These are phyloP conservation scores for Paradisaea rubra DNA, from an alignment of 2,113 vertebrate genomes.

Conservation along the genomic window DNA sequence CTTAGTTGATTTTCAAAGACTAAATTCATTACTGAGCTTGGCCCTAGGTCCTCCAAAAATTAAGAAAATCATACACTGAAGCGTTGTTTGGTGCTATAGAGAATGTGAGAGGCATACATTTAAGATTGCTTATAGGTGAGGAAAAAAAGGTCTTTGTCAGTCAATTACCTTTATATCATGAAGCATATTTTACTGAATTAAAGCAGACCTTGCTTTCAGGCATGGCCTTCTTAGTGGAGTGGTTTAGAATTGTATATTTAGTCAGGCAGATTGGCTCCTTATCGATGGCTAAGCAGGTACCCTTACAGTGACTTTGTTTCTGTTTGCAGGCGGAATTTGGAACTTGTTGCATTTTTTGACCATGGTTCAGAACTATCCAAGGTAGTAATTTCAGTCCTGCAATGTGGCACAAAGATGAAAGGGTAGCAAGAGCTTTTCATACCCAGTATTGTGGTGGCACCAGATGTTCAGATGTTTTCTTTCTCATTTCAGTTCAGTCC, in stretches of 20 bases:
- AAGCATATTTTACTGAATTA: background rate
- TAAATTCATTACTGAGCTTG: background rate
- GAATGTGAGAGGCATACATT: background rate
- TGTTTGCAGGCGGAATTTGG: background rate
- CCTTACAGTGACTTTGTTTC: background rate
- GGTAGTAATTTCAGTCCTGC: background rate
- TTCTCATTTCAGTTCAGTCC: background rate
- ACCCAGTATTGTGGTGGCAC: background rate
- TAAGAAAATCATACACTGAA: background rate
- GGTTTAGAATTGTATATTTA: background rate
- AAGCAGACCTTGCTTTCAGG: background rate
- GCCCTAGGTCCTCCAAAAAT: background rate
- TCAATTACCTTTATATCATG: background rate
- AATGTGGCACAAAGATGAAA: background rate
- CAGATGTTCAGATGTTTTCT: background rate
- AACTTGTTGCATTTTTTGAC: background rate
- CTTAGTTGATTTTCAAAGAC: constrained; percentile 2
- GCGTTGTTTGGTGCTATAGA: background rate
- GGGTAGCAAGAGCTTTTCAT: background rate
- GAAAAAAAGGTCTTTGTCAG: background rate
- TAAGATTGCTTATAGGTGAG: background rate
- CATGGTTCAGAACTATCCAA: background rate
- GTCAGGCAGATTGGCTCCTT: background rate
- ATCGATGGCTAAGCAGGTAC: background rate
- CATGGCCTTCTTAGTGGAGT: background rate